Conservation (phyloP, 1,140 invertebrate genomes). For the Neuroterus valhalla region DNA sequence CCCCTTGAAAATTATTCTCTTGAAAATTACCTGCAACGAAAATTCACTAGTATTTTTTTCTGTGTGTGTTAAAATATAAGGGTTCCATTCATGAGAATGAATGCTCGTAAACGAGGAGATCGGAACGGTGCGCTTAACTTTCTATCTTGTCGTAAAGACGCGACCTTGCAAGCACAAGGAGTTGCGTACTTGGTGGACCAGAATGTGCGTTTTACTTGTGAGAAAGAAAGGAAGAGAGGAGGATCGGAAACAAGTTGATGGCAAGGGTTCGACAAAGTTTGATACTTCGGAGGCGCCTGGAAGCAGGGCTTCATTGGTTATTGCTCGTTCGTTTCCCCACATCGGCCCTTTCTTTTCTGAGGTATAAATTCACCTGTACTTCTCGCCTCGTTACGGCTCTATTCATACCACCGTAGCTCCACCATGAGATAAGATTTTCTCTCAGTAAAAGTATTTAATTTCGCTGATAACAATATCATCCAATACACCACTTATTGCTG, state of each 20-base stretch:
- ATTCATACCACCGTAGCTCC: constrained; percentile 65
- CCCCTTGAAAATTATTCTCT: neutral
- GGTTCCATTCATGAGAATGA: constrained; percentile 45
- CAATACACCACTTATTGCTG: no score
- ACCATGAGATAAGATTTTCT: neutral
- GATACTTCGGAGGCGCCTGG: constrained; percentile 10
- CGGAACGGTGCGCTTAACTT: constrained; percentile 40
- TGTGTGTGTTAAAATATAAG: constrained; percentile 31
- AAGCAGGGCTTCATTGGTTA: constrained; percentile 38
- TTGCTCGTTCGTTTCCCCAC: constrained; percentile 46
- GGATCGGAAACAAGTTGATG: neutral
- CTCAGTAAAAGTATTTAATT: constrained; percentile 4
- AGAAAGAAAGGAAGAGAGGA: neutral
- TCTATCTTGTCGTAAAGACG: constrained; percentile 37
- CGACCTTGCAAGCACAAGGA: neutral
- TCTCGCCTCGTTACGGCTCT: constrained; percentile 69
- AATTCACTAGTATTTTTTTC: neutral
- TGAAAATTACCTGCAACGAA: neutral
- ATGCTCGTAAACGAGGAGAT: constrained; percentile 46
- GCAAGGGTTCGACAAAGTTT: neutral
- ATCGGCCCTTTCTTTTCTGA: constrained; percentile 57
- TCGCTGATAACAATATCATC: no score
- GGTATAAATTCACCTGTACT: constrained; percentile 69
- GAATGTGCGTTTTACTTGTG: constrained; percentile 16
- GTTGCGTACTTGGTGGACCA: neutral